Evolutionary conservation across 2,888 invertebrate genomes (phyloP), one percentile per base, ranked within the genome.

Genomic region (Geotrupes spiniger): DNA sequence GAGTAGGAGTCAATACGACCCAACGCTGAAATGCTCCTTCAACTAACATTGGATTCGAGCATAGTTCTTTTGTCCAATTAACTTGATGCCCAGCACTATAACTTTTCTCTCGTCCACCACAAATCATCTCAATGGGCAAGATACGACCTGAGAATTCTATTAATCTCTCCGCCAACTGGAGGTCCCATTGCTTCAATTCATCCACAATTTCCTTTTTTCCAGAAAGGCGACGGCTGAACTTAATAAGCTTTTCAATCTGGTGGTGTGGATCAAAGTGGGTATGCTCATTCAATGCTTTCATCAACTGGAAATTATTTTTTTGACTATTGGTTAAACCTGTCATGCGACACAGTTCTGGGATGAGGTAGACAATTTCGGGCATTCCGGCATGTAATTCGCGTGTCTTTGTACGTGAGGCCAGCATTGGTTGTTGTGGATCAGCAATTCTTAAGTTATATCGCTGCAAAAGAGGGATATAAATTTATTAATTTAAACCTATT

Each of bases 291-390:
- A 96, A 74, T 0, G 85, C 82, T 42, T 76, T 77, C 89, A 89
- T 89, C 25, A 83, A 64, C 0, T 67, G 63, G 58, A 78, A 81
- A 58, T 83, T 78, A 10, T 68, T 66, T 4, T 80, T 52, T 52
- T 73, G 72, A 1, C 54, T 54, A 26, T 73, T 87, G 0, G 84
- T 83, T 0, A 92, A 69, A 0, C 94, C 95, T 1, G 95, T 95
- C 62, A 90, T 79, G 0, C 84, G 79, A 58, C 92, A 91, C 36
- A 95, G 71, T 72, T 94, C 92, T 0, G 95, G 95, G 5, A 95
- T 76, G 2, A 96, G 74, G 64, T 82, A 81, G 4, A 93, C 80
- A 0, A 80, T 68, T 47, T 87, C 84, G 0, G 79, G 75, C 69
- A 80, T 76, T 0, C 87, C 89, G 0, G 85, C 83, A 42, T 88